Conservation (phyloP, 92 coral and sea anemone genomes). For the Porites rus region DNA sequence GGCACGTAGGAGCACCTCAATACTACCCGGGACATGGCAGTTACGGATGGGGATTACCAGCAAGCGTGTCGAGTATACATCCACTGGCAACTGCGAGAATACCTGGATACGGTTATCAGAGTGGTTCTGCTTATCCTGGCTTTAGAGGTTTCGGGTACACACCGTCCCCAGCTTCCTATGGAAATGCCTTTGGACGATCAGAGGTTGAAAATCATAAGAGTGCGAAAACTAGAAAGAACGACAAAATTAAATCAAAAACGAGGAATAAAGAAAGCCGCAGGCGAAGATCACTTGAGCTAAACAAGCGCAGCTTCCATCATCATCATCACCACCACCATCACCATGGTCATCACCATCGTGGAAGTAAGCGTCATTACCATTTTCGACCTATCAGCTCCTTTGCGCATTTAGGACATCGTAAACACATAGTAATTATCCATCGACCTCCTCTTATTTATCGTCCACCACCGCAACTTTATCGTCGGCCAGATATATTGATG, state of each 20-base stretch:
- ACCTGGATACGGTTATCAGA: conserved; percentile 5
- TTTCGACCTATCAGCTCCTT: conserved; percentile 34
- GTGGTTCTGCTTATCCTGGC: conserved; percentile 16
- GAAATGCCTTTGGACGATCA: conserved; percentile 76
- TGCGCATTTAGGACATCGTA: conserved; percentile 67
- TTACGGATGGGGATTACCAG: conserved; percentile 81
- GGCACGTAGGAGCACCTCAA: conserved; percentile 82
- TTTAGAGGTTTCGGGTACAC: conserved; percentile 10
- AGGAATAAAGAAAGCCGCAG: conserved; percentile 18
- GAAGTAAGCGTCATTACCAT: conserved; percentile 18
- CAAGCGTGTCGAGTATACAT: conserved; percentile 7
- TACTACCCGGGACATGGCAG: conserved; percentile 75
- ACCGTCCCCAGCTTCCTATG: conserved; percentile 27
- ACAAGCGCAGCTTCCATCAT: conserved; percentile 43
- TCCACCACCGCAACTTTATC: conserved; percentile 66
- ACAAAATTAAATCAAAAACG: conserved; percentile 22
- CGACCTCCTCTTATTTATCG: conserved; percentile 77
- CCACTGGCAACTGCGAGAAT: conserved; percentile 12
- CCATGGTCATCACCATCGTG: conserved; percentile 58
- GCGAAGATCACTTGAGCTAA: conserved; percentile 37
- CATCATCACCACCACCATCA: conserved; percentile 52
- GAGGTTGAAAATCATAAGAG: conserved; percentile 57
- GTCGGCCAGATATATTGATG: conserved; percentile 68
- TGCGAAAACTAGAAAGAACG: conserved; percentile 9
- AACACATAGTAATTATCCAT: conserved; percentile 61